Conservation (phyloP, 1,140 invertebrate species). For the Zophobas morio region DNA sequence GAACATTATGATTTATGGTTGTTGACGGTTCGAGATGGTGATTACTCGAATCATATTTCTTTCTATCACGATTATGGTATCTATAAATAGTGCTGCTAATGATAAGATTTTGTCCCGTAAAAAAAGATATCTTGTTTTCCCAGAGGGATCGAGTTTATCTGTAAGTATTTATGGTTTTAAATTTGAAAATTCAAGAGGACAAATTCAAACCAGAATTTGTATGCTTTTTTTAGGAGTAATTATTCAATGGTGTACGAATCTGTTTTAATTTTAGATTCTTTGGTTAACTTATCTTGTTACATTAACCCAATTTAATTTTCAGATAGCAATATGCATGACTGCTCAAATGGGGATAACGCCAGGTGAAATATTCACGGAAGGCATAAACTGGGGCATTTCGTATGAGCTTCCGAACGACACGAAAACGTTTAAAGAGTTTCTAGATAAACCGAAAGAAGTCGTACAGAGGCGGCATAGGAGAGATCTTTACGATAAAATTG, state of each 20-base stretch:
- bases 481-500: conserved; percentile 78
- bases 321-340: conserved; percentile 26
- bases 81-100: neutral
- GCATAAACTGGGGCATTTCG: conserved; percentile 83
- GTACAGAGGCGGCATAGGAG: conserved; percentile 71
- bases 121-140: conserved; percentile 82
- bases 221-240: no score
- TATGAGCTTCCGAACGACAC: conserved; percentile 82
- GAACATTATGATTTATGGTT: neutral
- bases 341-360: conserved; percentile 40
- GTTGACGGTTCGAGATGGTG: conserved; percentile 9
- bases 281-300: conserved; percentile 19
- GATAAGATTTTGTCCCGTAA: conserved; percentile 70
- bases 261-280: conserved; percentile 23
- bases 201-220: no score
- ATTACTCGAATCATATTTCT: neutral
- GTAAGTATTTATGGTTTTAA: conserved; percentile 28
- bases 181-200: no score
- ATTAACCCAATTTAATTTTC: conserved; percentile 32
- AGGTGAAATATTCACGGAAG: conserved; percentile 72
- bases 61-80: neutral
- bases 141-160: conserved; percentile 71
- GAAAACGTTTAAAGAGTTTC: conserved; percentile 69
- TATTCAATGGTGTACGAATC: neutral
- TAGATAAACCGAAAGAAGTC: conserved; percentile 61